Evolutionary conservation across 2,113 vertebrate species (phyloP), one percentile per base, ranked within the genome.

Genomic region (Pachyramphus minor): DNA sequence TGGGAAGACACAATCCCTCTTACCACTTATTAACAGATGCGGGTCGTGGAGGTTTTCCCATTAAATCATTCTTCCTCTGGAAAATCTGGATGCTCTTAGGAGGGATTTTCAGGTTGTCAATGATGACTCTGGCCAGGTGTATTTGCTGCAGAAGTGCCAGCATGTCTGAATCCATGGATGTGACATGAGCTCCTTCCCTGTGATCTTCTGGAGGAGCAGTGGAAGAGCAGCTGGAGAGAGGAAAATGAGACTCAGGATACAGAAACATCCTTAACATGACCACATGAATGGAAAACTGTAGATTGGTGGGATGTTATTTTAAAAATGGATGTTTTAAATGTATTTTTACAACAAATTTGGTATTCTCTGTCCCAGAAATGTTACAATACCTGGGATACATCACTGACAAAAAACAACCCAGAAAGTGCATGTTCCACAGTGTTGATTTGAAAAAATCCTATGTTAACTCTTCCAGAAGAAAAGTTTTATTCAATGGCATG

Each of bases 81-180:
- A 97, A 97, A 15, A 84, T 33, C 88, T 93, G 92, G 60, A 87
- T 73, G 84, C 78, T 91, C 50, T 97, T 96, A 59, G 92, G 75
- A 63, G 97, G 96, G 49, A 99, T 90, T 47, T 89, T 96, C 95
- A 99, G 81, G n/a, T 98, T 98, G 35, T 98, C 97, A 25, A 99
- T 72, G 35, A 97, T 95, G 66, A 99, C 98, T 97, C 98, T 98
- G 44, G 97, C 98, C 7, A 98, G 88, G 55, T 96, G 96, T 24
- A 98, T 95, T 52, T 78, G 97, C 74, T 98, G 97, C 96, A 99
- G 97, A 76, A 98, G 76, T 4, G 98, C 84, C 92, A 99, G 58
- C 89, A 96, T 98, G 52, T 98, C 98, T 41, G 94, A 64, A 62
- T 92, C 98, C 84, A 99, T 81, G 31, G 89, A 90, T 33, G 90